Evolutionary conservation across 2,888 invertebrate species (phyloP).

Genomic region (Andrena flavipes): DNA sequence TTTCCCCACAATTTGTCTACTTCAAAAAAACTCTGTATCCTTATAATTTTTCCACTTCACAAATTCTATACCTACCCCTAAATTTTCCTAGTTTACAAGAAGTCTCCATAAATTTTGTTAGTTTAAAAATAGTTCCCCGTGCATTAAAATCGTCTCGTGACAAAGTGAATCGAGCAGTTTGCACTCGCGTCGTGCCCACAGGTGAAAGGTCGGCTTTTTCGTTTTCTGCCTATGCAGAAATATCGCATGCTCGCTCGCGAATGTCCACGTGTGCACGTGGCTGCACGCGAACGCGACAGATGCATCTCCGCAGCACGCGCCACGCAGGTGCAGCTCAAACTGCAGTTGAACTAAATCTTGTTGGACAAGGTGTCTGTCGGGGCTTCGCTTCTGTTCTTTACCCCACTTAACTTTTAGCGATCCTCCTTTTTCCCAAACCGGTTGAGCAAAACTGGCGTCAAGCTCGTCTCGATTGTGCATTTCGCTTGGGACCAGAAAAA

Average conservation of each 20-base stretch:
- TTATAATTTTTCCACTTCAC: no score
- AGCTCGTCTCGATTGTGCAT: conserved; percentile 6
- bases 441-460: conserved; percentile 27
- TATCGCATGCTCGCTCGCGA: conserved; percentile 9
- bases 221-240: not conserved
- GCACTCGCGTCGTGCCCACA: not conserved
- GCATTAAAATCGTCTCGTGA: not conserved
- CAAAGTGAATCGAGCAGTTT: not conserved
- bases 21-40: no score
- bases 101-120: no score
- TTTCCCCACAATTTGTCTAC: no score
- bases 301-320: conserved; percentile 78
- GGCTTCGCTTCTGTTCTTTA: conserved; percentile 57
- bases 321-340: conserved; percentile 72
- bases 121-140: no score
- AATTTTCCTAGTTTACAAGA: no score
- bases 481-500: not conserved
- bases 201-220: not conserved
- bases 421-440: conserved; percentile 45
- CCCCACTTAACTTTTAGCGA: conserved; percentile 49
- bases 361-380: conserved; percentile 70
- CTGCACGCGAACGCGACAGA: conserved; percentile 71
- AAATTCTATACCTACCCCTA: no score
- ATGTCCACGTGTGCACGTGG: conserved; percentile 43
- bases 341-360: conserved; percentile 77